phyloP scores from a whole-genome alignment of 1,140 invertebrate genomes.

The Drosophila suzukii region DNA sequence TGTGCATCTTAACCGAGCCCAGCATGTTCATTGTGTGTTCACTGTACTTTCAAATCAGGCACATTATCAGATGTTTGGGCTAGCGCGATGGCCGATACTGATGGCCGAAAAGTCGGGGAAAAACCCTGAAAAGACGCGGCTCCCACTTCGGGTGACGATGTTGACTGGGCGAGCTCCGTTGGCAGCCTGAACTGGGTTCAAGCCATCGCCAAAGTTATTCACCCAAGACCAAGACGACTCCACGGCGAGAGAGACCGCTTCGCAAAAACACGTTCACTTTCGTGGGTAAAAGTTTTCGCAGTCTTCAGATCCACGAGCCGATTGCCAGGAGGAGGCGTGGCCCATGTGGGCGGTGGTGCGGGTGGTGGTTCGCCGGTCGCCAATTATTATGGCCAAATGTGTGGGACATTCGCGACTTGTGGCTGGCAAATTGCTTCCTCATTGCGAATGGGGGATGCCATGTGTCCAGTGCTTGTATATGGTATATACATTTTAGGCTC shows the following conservation, averaged over 20 bases:
- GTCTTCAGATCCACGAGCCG: constrained; percentile 35
- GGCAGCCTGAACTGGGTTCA: constrained; percentile 71
- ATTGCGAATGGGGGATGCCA: constrained; percentile 18
- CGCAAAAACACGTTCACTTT: constrained; percentile 78
- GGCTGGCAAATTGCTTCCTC: constrained; percentile 40
- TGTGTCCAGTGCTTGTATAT: not conserved
- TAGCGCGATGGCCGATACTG: no score
- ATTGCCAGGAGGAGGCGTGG: constrained; percentile 10
- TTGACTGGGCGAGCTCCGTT: constrained; percentile 55
- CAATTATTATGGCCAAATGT: constrained; percentile 20
- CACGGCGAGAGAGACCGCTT: constrained; percentile 6
- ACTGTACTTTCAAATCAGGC: not conserved
- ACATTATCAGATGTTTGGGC: constrained; percentile 4
- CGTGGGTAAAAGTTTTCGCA: constrained; percentile 69
- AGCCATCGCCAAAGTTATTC: constrained; percentile 77
- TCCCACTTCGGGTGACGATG: constrained; percentile 41
- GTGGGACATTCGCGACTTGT: constrained; percentile 15
- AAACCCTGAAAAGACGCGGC: constrained; percentile 5
- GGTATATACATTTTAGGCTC: not conserved
- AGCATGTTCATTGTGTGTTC: constrained; percentile 63
- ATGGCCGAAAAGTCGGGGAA: not conserved
- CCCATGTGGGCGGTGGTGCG: constrained; percentile 3
- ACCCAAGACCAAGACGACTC: constrained; percentile 59
- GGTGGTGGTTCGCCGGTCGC: constrained; percentile 4
- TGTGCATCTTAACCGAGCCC: constrained; percentile 73